Percentiles rank a stretch among this genome's conserved stretches.
These are phyloP conservation scores for Zoanthus sociatus DNA, from an alignment of 92 coral and sea anemone genomes.

Conservation along the genomic window DNA sequence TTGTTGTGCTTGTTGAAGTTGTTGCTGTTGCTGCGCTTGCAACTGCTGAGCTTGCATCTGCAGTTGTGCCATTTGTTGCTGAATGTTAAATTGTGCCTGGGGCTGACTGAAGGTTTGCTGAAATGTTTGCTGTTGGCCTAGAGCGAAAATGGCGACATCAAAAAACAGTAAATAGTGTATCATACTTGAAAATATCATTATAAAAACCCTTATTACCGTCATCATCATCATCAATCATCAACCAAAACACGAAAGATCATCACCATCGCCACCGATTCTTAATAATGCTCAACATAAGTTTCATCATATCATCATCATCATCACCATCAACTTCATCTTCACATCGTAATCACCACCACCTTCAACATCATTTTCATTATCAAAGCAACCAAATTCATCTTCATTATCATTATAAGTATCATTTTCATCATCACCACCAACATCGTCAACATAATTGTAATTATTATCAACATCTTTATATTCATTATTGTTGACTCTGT, in stretches of 20 bases:
- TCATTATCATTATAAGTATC: neutral
- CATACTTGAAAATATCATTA: no score
- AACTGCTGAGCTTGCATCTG: slow-evolving; percentile 72
- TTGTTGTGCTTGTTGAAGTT: slow-evolving; percentile 63
- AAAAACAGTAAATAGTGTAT: neutral
- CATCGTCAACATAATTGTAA: neutral
- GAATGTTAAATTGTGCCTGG: slow-evolving; percentile 78
- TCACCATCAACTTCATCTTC: no score
- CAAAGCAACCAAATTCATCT: no score
- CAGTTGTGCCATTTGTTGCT: slow-evolving; percentile 81
- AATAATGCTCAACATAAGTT: no score
- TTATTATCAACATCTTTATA: neutral
- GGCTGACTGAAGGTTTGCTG: slow-evolving; percentile 79
- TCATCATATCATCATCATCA: no score
- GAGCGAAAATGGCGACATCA: neutral
- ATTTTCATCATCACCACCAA: no score
- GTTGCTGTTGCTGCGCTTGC: slow-evolving; percentile 65
- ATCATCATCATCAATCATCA: no score
- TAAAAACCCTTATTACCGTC: no score
- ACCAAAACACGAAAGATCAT: no score
- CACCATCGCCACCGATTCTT: no score
- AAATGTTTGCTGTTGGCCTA: slow-evolving; percentile 81
- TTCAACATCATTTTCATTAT: neutral
- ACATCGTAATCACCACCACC: no score
- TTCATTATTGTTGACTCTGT: neutral